Conservation (phyloP, 1,140 invertebrate genomes). For the Cherax destructor region DNA sequence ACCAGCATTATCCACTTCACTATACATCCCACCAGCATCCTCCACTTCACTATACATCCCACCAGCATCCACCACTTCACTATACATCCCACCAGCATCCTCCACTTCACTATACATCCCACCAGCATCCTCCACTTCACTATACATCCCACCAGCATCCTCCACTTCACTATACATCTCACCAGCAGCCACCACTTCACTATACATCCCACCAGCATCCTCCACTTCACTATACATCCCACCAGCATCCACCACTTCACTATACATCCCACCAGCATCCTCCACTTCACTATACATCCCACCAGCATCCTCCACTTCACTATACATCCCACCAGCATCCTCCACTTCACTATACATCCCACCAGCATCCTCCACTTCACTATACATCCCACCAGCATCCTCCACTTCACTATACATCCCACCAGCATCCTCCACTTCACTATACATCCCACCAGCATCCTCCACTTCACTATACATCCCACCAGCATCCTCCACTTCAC, state of each 20-base stretch:
- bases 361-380: too few relatives aligned
- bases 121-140: not conserved
- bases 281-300: not conserved
- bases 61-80: not conserved
- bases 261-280: too few relatives aligned
- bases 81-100: too few relatives aligned
- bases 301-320: not conserved
- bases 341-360: too few relatives aligned
- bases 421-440: not conserved
- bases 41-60: not conserved
- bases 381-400: too few relatives aligned
- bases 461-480: not conserved
- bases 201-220: too few relatives aligned
- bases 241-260: not conserved
- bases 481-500: not conserved
- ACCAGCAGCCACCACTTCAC: too few relatives aligned
- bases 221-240: not conserved
- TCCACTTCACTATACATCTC: not conserved
- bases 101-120: not conserved
- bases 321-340: not conserved
- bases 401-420: not conserved
- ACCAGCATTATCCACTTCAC: too few relatives aligned
- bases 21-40: too few relatives aligned
- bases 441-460: too few relatives aligned
- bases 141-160: not conserved